Evolutionary conservation across 2,888 invertebrate genomes (phyloP).

Genomic region (Megalurothrips usitatus): DNA sequence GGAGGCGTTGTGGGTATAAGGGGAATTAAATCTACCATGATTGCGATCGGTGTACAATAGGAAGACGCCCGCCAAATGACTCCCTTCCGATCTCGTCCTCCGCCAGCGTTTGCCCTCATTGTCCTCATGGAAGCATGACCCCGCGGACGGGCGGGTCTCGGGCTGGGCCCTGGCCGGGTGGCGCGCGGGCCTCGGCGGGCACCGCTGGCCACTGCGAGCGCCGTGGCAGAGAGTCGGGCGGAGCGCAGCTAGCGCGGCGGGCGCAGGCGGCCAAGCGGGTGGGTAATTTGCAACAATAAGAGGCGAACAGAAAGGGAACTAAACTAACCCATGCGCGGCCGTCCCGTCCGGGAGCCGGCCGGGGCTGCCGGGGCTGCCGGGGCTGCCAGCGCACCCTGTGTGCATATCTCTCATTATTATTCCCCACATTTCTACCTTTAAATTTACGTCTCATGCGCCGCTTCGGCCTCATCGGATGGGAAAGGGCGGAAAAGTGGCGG

Average conservation of each 20-base stretch:
- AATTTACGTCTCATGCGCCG: slow-evolving; percentile 12
- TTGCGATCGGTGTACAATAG: too few species aligned
- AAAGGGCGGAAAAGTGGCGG: neutral
- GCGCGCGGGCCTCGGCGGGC: neutral
- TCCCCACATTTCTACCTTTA: slow-evolving; percentile 20
- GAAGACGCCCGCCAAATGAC: too few species aligned
- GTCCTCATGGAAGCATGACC: too few species aligned
- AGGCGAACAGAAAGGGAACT: slow-evolving; percentile 6
- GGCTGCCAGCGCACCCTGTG: neutral
- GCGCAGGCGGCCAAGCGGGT: neutral
- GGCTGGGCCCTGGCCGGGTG: too few species aligned
- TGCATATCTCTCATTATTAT: slow-evolving; percentile 9
- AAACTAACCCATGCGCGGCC: neutral
- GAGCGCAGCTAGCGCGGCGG: neutral
- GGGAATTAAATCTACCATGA: too few species aligned
- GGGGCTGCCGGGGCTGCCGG: neutral
- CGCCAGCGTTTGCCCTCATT: too few species aligned
- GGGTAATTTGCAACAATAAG: slow-evolving; percentile 22
- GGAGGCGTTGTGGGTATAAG: too few species aligned
- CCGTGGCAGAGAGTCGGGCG: neutral
- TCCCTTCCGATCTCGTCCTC: too few species aligned
- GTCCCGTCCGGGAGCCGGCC: neutral
- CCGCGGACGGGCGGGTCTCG: too few species aligned
- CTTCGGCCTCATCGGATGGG: slow-evolving; percentile 3
- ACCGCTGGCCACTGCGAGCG: neutral